Percentiles rank a stretch among this genome's conserved stretches.
Conservation (phyloP, 2,888 invertebrate species). For the Elysia crispata region DNA sequence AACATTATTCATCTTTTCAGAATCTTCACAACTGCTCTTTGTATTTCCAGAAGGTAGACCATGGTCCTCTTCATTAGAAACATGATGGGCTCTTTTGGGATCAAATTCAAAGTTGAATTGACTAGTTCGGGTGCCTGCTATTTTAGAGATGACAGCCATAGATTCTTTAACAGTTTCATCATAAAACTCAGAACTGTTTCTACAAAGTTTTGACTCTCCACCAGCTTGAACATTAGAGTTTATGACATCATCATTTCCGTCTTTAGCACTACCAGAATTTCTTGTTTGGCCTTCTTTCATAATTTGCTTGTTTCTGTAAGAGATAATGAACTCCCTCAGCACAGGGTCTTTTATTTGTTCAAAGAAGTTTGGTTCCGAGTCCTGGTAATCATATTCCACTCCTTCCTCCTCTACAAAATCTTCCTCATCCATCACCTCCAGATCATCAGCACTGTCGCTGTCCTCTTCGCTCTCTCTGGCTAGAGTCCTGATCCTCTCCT, state of each 20-base stretch:
- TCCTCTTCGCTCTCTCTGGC: too few relatives aligned
- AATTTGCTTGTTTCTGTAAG: slow-evolving; percentile 44
- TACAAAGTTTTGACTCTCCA: background rate
- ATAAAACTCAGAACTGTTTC: background rate
- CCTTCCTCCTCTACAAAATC: background rate
- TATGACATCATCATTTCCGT: too few relatives aligned
- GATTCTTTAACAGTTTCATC: background rate
- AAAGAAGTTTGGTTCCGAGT: slow-evolving; percentile 54
- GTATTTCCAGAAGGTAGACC: background rate
- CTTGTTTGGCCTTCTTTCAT: slow-evolving; percentile 27
- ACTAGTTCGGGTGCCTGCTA: too few relatives aligned
- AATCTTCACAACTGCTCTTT: background rate
- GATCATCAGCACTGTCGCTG: too few relatives aligned
- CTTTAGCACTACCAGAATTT: background rate
- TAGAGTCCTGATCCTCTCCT: background rate
- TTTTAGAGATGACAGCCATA: too few relatives aligned
- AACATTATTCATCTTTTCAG: background rate
- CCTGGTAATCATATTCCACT: background rate
- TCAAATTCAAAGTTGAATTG: too few relatives aligned
- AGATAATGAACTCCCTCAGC: slow-evolving; percentile 64
- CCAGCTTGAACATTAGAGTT: background rate
- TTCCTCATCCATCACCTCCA: background rate
- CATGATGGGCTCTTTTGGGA: too few relatives aligned
- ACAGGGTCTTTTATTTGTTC: slow-evolving; percentile 64
- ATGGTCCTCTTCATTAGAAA: background rate